Evolutionary conservation across 2,113 vertebrate genomes (phyloP).

Genomic region (Pandion haliaetus): DNA sequence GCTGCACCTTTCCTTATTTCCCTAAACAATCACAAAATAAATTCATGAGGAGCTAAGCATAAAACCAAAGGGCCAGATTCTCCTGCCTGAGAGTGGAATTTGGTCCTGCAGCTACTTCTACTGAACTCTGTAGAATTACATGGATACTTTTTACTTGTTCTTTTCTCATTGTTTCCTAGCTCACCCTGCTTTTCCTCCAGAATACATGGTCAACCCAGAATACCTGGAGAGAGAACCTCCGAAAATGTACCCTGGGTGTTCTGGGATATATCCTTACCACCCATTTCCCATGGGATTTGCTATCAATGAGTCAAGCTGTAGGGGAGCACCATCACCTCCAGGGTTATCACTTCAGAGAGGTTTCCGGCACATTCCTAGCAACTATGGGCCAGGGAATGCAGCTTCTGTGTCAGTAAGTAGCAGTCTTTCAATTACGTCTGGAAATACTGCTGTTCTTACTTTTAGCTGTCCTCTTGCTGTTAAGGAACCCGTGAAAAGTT

Average conservation of each 20-base stretch:
- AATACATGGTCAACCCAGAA: slow-evolving; percentile 44
- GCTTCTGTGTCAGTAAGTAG: slow-evolving; percentile 59
- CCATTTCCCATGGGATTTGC: slow-evolving; percentile 65
- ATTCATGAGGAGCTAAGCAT: background rate
- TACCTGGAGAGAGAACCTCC: slow-evolving; percentile 68
- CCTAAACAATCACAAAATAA: background rate
- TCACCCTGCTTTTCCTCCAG: slow-evolving; percentile 35
- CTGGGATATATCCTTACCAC: slow-evolving; percentile 62
- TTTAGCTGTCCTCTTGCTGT: background rate
- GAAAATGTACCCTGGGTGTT: slow-evolving; percentile 58
- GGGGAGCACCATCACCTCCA: background rate
- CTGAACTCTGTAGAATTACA: background rate
- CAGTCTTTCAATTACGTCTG: background rate
- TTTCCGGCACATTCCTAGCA: slow-evolving; percentile 55
- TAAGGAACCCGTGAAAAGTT: background rate
- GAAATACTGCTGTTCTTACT: background rate
- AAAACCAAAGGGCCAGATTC: background rate
- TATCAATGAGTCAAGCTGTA: slow-evolving; percentile 56
- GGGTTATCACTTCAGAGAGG: slow-evolving; percentile 61
- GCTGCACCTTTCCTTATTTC: background rate
- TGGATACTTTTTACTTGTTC: background rate
- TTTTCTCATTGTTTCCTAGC: slow-evolving; percentile 10
- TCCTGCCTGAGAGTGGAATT: background rate
- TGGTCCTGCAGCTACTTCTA: background rate
- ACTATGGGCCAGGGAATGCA: slow-evolving; percentile 32